These are phyloP conservation scores for Euphydryas editha DNA, from an alignment of 2,888 invertebrate genomes.

Conservation along the genomic window DNA sequence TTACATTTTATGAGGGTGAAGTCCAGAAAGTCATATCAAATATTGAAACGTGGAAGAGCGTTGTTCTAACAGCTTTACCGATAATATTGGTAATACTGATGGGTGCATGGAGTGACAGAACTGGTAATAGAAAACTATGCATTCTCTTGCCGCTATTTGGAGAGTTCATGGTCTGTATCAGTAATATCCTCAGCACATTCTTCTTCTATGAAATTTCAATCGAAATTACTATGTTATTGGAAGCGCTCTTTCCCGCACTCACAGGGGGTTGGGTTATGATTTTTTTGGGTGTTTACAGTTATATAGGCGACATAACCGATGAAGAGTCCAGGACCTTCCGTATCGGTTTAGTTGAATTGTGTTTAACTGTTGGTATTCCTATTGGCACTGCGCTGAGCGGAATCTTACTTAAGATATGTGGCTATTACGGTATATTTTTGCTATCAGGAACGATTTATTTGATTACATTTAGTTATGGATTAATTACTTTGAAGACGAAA, in stretches of 20 bases:
- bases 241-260: constrained; percentile 80
- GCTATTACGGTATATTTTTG: constrained; percentile 73
- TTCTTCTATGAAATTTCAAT: constrained; percentile 81
- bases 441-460: constrained; percentile 66
- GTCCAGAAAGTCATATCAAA: constrained; percentile 82
- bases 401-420: constrained; percentile 67
- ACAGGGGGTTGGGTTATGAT: constrained; percentile 83
- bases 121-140: constrained; percentile 82
- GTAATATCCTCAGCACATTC: constrained; percentile 79
- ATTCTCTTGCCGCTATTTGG: constrained; percentile 82
- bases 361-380: constrained; percentile 83
- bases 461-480: constrained; percentile 69
- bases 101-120: constrained; percentile 85
- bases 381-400: constrained; percentile 83
- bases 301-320: constrained; percentile 84
- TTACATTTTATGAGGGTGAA: constrained; percentile 84
- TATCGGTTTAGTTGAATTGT: constrained; percentile 84
- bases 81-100: constrained; percentile 81
- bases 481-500: constrained; percentile 59
- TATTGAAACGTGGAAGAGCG: constrained; percentile 82
- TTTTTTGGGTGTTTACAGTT: constrained; percentile 84
- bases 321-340: constrained; percentile 82
- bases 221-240: constrained; percentile 80
- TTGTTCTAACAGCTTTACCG: constrained; percentile 82
- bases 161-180: constrained; percentile 74